Conservation (phyloP, 1,140 invertebrate species). For the Danaus melanippus region DNA sequence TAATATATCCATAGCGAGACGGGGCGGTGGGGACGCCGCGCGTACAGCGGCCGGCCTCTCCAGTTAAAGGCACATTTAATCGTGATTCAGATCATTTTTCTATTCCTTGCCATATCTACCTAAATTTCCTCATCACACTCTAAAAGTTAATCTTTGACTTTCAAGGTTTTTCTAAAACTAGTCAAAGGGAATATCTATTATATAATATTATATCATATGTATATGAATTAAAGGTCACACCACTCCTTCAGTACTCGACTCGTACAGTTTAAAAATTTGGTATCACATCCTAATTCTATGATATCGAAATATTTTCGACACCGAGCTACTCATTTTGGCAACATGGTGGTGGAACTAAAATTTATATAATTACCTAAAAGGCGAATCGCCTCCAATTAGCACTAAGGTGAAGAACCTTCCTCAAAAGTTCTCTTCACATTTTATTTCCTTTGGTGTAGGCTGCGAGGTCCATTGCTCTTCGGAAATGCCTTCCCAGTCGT, state of each 20-base stretch:
- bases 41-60: conserved; percentile 51
- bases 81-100: conserved; percentile 54
- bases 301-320: conserved; percentile 42
- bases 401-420: conserved; percentile 32
- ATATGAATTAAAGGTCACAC: conserved; percentile 62
- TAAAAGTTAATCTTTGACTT: conserved; percentile 36
- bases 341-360: conserved; percentile 65
- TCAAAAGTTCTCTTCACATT: conserved; percentile 65
- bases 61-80: conserved; percentile 69
- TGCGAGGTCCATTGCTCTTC: conserved; percentile 56
- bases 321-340: conserved; percentile 60
- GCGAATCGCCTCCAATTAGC: conserved; percentile 47
- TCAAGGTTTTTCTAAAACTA: conserved; percentile 57
- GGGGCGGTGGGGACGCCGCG: conserved; percentile 45
- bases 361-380: conserved; percentile 61
- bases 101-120: conserved; percentile 47
- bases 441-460: conserved; percentile 51
- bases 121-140: conserved; percentile 34
- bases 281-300: conserved; percentile 63
- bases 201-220: conserved; percentile 46
- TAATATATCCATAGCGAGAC: conserved; percentile 26
- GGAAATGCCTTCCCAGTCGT: conserved; percentile 52
- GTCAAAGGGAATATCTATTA: conserved; percentile 59
- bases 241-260: conserved; percentile 54
- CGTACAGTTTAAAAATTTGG: conserved; percentile 55